Conservation (phyloP, 2,888 invertebrate species). For the Acrobeloides nanus region DNA sequence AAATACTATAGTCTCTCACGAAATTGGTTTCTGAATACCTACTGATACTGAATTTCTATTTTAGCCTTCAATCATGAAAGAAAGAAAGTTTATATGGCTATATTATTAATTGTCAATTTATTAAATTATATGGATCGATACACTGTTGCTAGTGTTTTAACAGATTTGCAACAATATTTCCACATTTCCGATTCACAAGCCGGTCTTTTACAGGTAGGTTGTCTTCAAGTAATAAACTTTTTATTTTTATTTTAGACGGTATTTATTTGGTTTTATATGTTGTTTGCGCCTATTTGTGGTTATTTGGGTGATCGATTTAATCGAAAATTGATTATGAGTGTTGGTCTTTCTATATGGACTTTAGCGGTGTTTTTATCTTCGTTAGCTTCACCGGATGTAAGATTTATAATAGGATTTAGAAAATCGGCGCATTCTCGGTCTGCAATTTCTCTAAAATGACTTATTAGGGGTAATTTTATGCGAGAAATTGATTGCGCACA, state of each 20-base stretch:
- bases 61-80: no score
- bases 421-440: background rate
- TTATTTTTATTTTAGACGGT: constrained; percentile 17
- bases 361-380: constrained; percentile 85
- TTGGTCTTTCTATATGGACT: constrained; percentile 87
- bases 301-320: constrained; percentile 90
- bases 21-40: no score
- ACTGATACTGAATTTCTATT: no score
- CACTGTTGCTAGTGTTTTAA: constrained; percentile 73
- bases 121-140: constrained; percentile 99
- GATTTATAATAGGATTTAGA: constrained; percentile 24
- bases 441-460: no score
- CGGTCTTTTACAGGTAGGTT: constrained; percentile 87
- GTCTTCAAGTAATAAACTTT: no score
- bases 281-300: constrained; percentile 91
- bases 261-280: constrained; percentile 74
- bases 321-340: constrained; percentile 78
- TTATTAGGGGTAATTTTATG: no score
- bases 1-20: no score
- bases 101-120: constrained; percentile 71
- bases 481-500: no score
- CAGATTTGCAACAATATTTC: constrained; percentile 70
- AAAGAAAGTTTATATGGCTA: no score
- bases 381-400: constrained; percentile 67
- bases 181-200: constrained; percentile 69